Evolutionary conservation across 2,797 vertebrate species (phyloP).

Genomic region (Sylvilagus floridanus): DNA sequence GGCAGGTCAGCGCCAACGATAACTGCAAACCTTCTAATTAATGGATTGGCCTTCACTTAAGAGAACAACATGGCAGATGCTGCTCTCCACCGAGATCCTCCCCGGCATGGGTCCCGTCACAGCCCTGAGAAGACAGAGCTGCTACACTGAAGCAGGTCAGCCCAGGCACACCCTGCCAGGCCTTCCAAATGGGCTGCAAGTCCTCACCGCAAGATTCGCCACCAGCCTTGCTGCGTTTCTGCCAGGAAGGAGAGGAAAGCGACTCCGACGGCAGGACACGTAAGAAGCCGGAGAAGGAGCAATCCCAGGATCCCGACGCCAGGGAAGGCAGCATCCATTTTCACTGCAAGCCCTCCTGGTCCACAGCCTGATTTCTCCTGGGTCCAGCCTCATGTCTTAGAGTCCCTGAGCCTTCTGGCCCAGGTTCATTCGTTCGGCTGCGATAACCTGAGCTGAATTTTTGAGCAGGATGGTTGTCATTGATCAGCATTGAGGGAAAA

Average conservation of each 20-base stretch:
- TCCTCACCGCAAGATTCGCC: not conserved
- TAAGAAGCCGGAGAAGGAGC: not conserved
- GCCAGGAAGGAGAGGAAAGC: not conserved
- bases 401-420: not conserved
- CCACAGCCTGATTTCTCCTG: conserved; percentile 57
- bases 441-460: not conserved
- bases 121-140: not conserved
- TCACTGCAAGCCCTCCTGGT: not conserved
- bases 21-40: conserved; percentile 45
- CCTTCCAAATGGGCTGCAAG: not conserved
- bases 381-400: not conserved
- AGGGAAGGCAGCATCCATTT: not conserved
- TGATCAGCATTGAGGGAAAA: not conserved
- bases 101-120: not conserved
- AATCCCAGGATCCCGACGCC: not conserved
- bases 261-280: not conserved
- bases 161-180: not conserved
- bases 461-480: not conserved
- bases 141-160: not conserved
- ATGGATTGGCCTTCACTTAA: conserved; percentile 11
- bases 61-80: not conserved
- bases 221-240: not conserved
- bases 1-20: not conserved
- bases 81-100: not conserved
- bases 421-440: not conserved